These are phyloP conservation scores for Solenopsis fugax DNA, from an alignment of 1,140 invertebrate genomes.

Conservation along the genomic window DNA sequence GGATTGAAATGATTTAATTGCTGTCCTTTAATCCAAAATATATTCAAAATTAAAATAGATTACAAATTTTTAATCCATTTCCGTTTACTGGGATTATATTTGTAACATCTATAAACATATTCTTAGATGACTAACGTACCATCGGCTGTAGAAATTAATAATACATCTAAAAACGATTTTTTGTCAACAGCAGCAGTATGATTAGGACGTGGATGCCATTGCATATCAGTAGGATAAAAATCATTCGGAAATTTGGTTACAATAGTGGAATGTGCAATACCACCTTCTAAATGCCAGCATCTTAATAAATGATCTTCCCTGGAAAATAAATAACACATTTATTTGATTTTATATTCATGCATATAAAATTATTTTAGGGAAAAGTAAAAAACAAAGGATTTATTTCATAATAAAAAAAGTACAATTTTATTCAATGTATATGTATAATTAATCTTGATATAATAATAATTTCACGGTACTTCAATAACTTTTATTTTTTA, in stretches of 20 bases:
- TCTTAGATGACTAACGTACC: constrained; percentile 85
- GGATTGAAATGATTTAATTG: too few species aligned
- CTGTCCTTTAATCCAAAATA: too few species aligned
- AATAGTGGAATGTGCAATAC: constrained; percentile 91
- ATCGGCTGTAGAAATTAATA: constrained; percentile 96
- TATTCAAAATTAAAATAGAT: too few species aligned
- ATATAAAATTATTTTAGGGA: not conserved
- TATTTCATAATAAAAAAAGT: not conserved
- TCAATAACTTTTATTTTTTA: too few species aligned
- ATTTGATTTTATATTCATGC: not conserved
- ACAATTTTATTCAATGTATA: not conserved
- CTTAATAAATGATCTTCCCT: constrained; percentile 97
- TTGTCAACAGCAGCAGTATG: constrained; percentile 83
- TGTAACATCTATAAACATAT: not conserved
- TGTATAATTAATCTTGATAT: not conserved
- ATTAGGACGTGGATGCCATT: constrained; percentile 88
- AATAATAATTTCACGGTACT: too few species aligned
- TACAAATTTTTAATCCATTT: too few species aligned
- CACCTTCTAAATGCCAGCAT: constrained; percentile 93
- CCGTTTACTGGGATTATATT: too few species aligned
- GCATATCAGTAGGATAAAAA: constrained; percentile 95
- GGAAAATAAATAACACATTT: constrained; percentile 55
- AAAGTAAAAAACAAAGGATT: not conserved
- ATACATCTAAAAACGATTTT: constrained; percentile 93
- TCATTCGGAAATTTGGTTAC: constrained; percentile 93